Evolutionary conservation across 2,888 invertebrate genomes (phyloP).

Genomic region (Slavum lentiscoides): DNA sequence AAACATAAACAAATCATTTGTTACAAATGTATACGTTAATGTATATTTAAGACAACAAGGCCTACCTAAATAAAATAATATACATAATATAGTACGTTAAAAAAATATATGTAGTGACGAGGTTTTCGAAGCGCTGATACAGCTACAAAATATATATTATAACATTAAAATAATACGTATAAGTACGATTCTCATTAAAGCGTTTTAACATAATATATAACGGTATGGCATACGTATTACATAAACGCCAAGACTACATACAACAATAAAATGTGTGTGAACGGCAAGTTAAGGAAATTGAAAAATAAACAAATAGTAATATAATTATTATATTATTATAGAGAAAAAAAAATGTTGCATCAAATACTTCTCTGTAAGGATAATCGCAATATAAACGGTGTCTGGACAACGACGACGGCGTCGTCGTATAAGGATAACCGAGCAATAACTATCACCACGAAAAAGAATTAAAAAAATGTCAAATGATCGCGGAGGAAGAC

Average conservation of each 20-base stretch:
- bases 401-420: slow-evolving; percentile 34
- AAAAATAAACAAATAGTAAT: neutral
- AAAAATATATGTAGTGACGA: too few relatives aligned
- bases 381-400: slow-evolving; percentile 51
- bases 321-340: neutral
- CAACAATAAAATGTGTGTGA: slow-evolving; percentile 24
- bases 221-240: too few relatives aligned
- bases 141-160: too few relatives aligned
- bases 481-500: neutral
- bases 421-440: slow-evolving; percentile 52
- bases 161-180: too few relatives aligned
- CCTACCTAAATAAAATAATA: neutral
- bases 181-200: too few relatives aligned
- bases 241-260: slow-evolving; percentile 14
- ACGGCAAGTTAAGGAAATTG: neutral
- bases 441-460: slow-evolving; percentile 52
- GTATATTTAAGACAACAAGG: neutral
- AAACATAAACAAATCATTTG: neutral
- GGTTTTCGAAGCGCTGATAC: too few relatives aligned
- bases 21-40: neutral
- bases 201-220: too few relatives aligned
- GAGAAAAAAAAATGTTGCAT: slow-evolving; percentile 26
- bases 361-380: slow-evolving; percentile 51
- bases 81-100: neutral
- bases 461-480: slow-evolving; percentile 24